These are phyloP conservation scores for Ammodytes marinus DNA, from an alignment of 2,113 vertebrate species.

Conservation along the genomic window DNA sequence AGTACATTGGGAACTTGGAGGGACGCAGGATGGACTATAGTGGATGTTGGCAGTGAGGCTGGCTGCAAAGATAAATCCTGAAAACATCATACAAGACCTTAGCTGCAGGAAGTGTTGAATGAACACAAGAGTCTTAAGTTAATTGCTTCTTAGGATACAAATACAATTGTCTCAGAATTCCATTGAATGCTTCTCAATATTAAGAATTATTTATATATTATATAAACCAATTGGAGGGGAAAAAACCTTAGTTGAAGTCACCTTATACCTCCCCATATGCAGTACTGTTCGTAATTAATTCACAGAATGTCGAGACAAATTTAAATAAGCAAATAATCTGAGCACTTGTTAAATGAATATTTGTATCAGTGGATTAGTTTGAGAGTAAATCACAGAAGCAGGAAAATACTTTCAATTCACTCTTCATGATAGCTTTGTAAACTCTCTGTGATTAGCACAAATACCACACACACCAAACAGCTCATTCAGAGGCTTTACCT, in stretches of 20 bases:
- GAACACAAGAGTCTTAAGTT: conserved; percentile 42
- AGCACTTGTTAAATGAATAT: conserved; percentile 4
- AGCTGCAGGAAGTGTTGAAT: conserved; percentile 76
- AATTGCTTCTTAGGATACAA: background rate
- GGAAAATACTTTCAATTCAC: background rate
- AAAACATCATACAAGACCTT: conserved; percentile 86
- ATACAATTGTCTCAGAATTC: conserved; percentile 20
- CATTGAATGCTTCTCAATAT: background rate
- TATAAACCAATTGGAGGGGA: background rate
- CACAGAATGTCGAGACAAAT: background rate
- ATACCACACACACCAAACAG: background rate
- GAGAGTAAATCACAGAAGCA: conserved; percentile 26
- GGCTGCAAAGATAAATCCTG: conserved; percentile 96
- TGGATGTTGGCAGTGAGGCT: conserved; percentile 94
- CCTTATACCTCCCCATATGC: conserved; percentile 10
- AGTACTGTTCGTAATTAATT: conserved; percentile 4
- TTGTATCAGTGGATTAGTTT: conserved; percentile 18
- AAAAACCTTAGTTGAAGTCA: conserved; percentile 3
- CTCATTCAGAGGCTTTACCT: conserved; percentile 80
- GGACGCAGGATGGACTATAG: conserved; percentile 98
- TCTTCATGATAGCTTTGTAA: background rate
- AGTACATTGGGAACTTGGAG: conserved; percentile 98
- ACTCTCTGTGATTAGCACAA: background rate
- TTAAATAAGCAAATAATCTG: conserved; percentile 14
- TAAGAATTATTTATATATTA: conserved; percentile 20